A percentile compares a stretch with the other conserved stretches of the same genome.
Conservation (phyloP, 2,888 invertebrate species). For the Busseola fusca region DNA sequence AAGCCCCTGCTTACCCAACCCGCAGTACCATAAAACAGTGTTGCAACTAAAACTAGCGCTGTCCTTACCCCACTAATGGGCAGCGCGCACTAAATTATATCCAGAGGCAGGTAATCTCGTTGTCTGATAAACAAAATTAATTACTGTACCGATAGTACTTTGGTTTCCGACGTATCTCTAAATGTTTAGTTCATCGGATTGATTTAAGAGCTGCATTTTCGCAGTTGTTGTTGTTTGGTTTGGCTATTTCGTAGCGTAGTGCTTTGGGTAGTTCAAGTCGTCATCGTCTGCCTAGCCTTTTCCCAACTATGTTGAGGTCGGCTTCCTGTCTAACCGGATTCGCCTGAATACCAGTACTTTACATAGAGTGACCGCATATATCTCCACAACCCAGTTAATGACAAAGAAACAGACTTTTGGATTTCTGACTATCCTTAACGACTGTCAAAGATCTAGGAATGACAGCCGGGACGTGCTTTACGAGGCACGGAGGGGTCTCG, state of each 20-base stretch:
- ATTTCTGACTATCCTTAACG: too few relatives aligned
- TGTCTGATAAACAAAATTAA: conserved; percentile 65
- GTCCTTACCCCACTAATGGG: conserved; percentile 29
- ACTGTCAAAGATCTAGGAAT: too few relatives aligned
- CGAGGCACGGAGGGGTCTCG: too few relatives aligned
- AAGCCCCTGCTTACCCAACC: conserved; percentile 11
- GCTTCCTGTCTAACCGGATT: too few relatives aligned
- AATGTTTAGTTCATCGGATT: conserved; percentile 56
- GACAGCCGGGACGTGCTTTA: too few relatives aligned
- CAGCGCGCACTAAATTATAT: conserved; percentile 58
- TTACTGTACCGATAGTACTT: conserved; percentile 59
- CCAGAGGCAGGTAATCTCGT: conserved; percentile 58
- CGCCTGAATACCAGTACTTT: too few relatives aligned
- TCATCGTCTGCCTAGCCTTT: too few relatives aligned
- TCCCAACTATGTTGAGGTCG: too few relatives aligned
- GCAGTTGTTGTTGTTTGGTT: conserved; percentile 24
- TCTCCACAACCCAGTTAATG: too few relatives aligned
- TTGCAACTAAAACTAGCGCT: conserved; percentile 37
- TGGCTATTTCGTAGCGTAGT: background rate
- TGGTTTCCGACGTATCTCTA: conserved; percentile 57
- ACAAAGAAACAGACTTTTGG: too few relatives aligned
- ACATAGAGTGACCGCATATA: too few relatives aligned
- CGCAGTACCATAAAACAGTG: conserved; percentile 20
- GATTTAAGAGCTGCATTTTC: conserved; percentile 30
- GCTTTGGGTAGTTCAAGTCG: too few relatives aligned